Conservation (phyloP, 2,797 vertebrate species). For the Prionace glauca region DNA sequence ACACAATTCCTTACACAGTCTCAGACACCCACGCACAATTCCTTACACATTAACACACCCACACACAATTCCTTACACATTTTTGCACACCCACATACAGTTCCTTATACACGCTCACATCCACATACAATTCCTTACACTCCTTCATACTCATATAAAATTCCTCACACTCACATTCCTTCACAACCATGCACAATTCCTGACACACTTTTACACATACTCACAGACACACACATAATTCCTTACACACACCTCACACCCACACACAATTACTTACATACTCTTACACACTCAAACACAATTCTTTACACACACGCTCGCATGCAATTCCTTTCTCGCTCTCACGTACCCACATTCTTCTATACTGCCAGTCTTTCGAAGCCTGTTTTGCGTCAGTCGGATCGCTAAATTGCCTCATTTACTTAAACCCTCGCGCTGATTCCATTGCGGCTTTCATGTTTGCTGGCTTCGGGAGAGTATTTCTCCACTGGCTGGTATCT, state of each 20-base stretch:
- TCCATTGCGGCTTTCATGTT: background rate
- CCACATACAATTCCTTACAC: too few species aligned
- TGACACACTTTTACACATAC: too few species aligned
- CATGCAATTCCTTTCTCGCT: background rate
- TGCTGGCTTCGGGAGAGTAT: background rate
- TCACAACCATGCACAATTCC: background rate
- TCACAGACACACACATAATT: too few species aligned
- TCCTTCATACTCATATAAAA: too few species aligned
- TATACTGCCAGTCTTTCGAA: background rate
- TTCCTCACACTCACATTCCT: too few species aligned
- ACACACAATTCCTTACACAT: background rate
- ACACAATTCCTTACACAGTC: background rate
- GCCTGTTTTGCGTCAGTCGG: background rate
- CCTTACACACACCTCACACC: background rate
- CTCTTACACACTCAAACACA: background rate
- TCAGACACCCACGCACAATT: background rate
- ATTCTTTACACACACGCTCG: accelerated
- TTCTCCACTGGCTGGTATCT: background rate
- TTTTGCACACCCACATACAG: background rate
- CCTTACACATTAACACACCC: background rate
- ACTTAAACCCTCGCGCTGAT: background rate
- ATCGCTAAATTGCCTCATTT: background rate
- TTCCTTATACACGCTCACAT: background rate
- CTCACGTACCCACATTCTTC: background rate
- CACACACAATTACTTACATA: background rate